Conservation (phyloP, 2,113 vertebrate species). For the Bostrychus sinensis region DNA sequence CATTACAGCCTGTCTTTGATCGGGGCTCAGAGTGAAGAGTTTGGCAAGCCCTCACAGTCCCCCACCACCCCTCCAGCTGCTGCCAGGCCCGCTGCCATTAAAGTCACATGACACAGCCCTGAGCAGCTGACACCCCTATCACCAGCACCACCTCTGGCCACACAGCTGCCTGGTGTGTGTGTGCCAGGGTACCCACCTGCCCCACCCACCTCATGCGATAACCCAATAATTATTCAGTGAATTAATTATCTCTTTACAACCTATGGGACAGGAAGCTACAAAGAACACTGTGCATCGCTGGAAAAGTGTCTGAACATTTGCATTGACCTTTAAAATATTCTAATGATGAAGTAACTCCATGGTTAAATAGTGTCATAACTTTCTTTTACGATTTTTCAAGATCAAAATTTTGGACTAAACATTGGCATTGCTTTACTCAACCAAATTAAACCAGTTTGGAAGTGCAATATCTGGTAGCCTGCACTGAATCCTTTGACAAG, state of each 20-base stretch:
- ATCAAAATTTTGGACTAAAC: neutral
- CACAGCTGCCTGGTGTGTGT: conserved; percentile 38
- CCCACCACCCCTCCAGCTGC: conserved; percentile 40
- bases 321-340: conserved; percentile 1
- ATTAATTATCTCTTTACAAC: neutral
- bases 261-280: neutral
- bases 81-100: conserved; percentile 53
- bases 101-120: conserved; percentile 30
- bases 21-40: conserved; percentile 45
- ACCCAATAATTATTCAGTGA: neutral
- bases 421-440: no score
- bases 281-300: neutral
- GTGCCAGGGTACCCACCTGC: conserved; percentile 11
- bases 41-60: conserved; percentile 54
- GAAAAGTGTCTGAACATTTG: neutral
- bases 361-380: neutral
- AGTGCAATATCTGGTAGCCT: conserved; percentile 16
- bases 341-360: neutral
- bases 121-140: conserved; percentile 42
- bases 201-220: neutral
- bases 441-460: conserved; percentile 16
- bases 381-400: neutral
- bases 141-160: conserved; percentile 48
- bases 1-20: conserved; percentile 68
- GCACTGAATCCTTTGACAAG: conserved; percentile 59